Conservation (phyloP, 2,888 invertebrate genomes). For the Gerris lacustris region DNA sequence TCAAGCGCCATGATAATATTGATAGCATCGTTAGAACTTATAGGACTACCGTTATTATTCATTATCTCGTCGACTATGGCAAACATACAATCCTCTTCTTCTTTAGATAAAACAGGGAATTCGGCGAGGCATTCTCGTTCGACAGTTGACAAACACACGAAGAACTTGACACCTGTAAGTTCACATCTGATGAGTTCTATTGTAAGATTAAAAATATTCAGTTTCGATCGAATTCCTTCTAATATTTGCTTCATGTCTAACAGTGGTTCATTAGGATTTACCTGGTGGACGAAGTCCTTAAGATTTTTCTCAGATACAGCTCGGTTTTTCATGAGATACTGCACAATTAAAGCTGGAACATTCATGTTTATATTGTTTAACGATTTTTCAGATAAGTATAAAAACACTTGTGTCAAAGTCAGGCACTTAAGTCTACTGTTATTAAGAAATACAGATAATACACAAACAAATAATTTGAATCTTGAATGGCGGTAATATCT, state of each 20-base stretch:
- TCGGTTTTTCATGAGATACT: too few relatives aligned
- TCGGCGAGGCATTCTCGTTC: not conserved
- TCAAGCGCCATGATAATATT: not conserved
- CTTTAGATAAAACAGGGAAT: not conserved
- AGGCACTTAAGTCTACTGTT: too few relatives aligned
- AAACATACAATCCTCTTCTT: not conserved
- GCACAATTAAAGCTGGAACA: too few relatives aligned
- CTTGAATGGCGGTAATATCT: too few relatives aligned
- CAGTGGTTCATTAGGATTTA: not conserved
- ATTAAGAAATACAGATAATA: too few relatives aligned
- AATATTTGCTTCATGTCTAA: not conserved
- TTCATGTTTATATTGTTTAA: too few relatives aligned
- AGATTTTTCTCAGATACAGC: too few relatives aligned
- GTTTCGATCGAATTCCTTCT: not conserved
- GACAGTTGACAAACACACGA: not conserved
- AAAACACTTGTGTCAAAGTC: too few relatives aligned
- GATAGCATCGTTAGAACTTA: not conserved
- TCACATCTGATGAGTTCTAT: not conserved
- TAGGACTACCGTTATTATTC: not conserved
- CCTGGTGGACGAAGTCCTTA: too few relatives aligned
- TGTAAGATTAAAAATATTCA: not conserved
- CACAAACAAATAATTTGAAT: too few relatives aligned
- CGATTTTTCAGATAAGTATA: too few relatives aligned
- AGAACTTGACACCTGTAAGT: not conserved
- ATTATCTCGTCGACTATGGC: not conserved